A percentile compares a stretch with the other conserved stretches of the same genome.
phyloP scores from a whole-genome alignment of 2,113 vertebrate genomes.

The Irena cyanogastra region DNA sequence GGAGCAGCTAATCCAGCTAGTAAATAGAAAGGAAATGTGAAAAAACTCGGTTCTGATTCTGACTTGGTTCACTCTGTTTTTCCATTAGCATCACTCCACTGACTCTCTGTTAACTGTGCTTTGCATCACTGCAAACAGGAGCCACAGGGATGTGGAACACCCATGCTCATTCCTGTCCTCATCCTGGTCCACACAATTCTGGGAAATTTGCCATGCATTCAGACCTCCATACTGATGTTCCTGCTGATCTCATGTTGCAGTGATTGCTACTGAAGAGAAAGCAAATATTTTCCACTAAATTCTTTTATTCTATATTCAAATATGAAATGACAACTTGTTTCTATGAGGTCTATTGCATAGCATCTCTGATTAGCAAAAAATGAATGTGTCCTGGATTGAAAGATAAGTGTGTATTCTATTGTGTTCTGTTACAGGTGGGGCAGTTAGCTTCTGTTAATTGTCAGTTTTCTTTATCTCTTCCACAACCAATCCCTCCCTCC shows the following conservation, averaged over 20 bases:
- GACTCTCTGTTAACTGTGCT: background rate
- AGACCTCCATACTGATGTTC: background rate
- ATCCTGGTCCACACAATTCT: background rate
- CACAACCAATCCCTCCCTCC: no score
- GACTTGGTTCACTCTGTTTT: background rate
- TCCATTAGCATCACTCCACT: background rate
- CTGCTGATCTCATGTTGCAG: background rate
- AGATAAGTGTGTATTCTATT: no score
- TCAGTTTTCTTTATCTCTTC: no score
- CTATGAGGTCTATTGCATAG: background rate
- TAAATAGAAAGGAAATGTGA: background rate
- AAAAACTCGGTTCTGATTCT: background rate
- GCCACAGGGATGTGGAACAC: background rate
- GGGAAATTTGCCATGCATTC: background rate
- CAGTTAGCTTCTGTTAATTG: no score
- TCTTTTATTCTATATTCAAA: background rate
- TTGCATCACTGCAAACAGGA: background rate
- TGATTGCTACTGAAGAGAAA: background rate
- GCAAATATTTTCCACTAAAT: background rate
- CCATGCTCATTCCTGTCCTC: background rate
- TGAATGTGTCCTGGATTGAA: no score
- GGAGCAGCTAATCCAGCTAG: background rate
- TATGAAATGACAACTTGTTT: background rate
- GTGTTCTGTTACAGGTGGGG: no score
- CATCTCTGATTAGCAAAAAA: slow-evolving; percentile 12